Evolutionary conservation across 2,113 vertebrate species (phyloP).

Genomic region (Gnathonemus echidnorhynchus): DNA sequence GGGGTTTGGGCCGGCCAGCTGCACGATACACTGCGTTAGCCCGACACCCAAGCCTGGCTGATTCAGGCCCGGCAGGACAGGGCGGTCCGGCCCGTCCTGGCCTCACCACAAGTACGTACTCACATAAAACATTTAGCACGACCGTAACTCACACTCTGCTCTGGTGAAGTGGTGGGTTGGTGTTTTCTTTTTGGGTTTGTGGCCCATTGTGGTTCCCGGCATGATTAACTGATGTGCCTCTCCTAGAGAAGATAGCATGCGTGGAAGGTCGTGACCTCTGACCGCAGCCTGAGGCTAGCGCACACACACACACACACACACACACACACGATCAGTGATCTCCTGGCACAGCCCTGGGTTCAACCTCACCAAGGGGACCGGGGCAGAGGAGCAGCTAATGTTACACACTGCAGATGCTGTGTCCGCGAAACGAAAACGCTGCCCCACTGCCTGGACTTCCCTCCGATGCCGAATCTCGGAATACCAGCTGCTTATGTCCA

Average conservation of each 20-base stretch:
- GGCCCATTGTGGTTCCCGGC: neutral
- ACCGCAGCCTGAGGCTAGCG: neutral
- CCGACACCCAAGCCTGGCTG: neutral
- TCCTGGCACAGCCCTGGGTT: neutral
- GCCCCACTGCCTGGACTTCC: no score
- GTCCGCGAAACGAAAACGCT: neutral
- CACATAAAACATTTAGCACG: neutral
- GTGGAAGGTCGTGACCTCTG: neutral
- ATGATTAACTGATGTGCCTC: neutral
- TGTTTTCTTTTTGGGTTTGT: neutral
- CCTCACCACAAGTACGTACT: neutral
- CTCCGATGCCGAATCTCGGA: neutral
- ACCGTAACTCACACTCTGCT: neutral
- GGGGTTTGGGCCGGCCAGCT: neutral
- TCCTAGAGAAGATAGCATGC: neutral
- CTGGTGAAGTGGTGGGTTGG: neutral
- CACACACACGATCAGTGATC: neutral
- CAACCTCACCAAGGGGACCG: neutral
- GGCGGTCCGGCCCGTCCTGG: no score
- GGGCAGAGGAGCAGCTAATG: neutral
- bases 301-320: neutral
- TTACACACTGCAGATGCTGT: neutral
- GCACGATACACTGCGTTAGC: neutral
- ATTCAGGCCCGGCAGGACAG: neutral
- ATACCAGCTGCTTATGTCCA: neutral